These are phyloP conservation scores for Orientallactaga sibirica DNA, from an alignment of 2,797 vertebrate species.

Conservation along the genomic window DNA sequence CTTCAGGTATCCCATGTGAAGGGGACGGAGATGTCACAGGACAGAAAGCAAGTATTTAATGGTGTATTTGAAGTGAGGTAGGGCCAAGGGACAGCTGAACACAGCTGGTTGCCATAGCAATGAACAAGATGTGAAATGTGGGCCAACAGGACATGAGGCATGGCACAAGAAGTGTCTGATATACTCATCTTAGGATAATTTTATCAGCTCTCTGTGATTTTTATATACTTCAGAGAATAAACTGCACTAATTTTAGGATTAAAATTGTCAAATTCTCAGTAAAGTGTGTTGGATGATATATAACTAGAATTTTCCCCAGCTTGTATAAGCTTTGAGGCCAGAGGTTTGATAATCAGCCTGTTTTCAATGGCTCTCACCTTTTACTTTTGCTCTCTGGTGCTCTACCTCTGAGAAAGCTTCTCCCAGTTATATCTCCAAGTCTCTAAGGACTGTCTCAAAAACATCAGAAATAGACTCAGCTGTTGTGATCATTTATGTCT, in stretches of 20 bases:
- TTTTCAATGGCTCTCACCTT: neutral
- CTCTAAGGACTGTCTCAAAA: neutral
- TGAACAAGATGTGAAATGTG: neutral
- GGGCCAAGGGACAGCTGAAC: neutral
- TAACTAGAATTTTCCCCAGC: constrained; percentile 9
- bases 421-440: neutral
- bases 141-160: neutral
- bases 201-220: constrained; percentile 52
- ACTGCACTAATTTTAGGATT: constrained; percentile 51
- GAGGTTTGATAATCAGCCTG: constrained; percentile 1
- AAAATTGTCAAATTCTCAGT: constrained; percentile 3
- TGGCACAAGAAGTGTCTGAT: neutral
- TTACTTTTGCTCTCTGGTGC: neutral
- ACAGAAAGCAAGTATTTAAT: constrained; percentile 8
- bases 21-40: neutral
- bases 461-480: neutral
- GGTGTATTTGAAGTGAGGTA: neutral
- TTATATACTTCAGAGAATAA: constrained; percentile 36
- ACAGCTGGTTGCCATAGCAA: constrained; percentile 58
- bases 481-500: neutral
- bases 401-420: neutral
- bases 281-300: neutral
- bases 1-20: neutral
- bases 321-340: neutral
- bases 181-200: neutral